phyloP scores from a whole-genome alignment of 2,113 vertebrate species.

The Nanger granti region DNA sequence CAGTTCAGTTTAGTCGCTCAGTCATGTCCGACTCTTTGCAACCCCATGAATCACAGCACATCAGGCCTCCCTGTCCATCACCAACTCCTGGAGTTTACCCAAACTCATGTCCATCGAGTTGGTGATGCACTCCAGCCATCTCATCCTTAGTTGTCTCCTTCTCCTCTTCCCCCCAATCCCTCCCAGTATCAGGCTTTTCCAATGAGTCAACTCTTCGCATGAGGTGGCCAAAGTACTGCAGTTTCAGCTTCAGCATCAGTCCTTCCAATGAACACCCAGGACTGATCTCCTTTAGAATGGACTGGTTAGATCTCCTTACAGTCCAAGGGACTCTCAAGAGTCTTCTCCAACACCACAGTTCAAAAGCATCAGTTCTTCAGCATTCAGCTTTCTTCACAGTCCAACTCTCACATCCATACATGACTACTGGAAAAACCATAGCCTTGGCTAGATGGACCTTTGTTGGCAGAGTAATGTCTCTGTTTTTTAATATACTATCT shows the following conservation, averaged over 20 bases:
- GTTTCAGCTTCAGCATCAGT: no score
- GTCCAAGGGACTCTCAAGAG: no score
- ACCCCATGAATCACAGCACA: neutral
- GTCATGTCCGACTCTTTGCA: rapidly evolving
- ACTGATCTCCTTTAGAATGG: no score
- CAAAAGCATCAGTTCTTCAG: no score
- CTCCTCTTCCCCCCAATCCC: neutral
- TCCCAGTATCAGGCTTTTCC: neutral
- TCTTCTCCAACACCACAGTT: no score
- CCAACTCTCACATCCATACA: no score
- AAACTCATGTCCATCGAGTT: neutral
- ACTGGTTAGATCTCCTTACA: no score
- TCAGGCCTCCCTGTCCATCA: neutral
- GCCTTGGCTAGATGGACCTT: no score
- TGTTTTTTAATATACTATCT: neutral
- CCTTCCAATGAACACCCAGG: no score
- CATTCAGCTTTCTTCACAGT: rapidly evolving
- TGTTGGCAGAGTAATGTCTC: neutral
- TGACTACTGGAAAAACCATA: no score
- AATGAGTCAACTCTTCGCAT: no score
- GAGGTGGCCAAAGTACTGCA: no score
- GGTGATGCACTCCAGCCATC: neutral
- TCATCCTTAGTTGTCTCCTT: neutral
- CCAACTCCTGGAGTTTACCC: rapidly evolving
- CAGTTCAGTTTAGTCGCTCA: neutral